Conservation (phyloP, 2,113 vertebrate genomes). For the Ptilonorhynchus violaceus region DNA sequence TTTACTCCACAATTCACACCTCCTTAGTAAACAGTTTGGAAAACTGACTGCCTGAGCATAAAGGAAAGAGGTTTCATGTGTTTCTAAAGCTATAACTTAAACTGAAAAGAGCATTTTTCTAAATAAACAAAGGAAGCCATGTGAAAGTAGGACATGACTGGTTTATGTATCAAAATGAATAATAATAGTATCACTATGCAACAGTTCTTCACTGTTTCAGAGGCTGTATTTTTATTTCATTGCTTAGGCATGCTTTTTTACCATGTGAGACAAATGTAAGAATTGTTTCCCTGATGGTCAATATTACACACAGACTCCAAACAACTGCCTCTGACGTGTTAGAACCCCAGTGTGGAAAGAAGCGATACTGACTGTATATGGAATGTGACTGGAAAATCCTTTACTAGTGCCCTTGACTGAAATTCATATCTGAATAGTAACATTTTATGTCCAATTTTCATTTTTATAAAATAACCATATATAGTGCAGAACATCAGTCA, state of each 20-base stretch:
- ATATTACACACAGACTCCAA: background rate
- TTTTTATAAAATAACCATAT: background rate
- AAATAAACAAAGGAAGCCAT: background rate
- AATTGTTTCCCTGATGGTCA: background rate
- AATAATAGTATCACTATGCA: background rate
- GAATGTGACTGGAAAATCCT: background rate
- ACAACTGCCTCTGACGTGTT: background rate
- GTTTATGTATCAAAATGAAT: background rate
- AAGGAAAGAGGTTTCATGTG: background rate
- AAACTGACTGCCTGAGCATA: background rate
- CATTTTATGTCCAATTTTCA: background rate
- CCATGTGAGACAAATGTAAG: background rate
- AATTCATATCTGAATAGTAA: background rate
- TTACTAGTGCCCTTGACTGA: background rate
- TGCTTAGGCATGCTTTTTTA: background rate
- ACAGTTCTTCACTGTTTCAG: background rate
- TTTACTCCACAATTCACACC: background rate
- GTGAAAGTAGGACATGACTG: background rate
- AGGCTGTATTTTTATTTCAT: background rate
- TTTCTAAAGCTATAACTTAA: background rate
- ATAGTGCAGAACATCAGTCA: background rate
- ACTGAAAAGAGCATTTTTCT: background rate
- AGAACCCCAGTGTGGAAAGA: background rate
- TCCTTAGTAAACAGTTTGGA: background rate
- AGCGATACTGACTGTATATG: accelerated